Percentiles rank a stretch among this genome's conserved stretches.
These are phyloP conservation scores for Dryoscopus gambensis DNA, from an alignment of 2,113 vertebrate species.

Conservation along the genomic window DNA sequence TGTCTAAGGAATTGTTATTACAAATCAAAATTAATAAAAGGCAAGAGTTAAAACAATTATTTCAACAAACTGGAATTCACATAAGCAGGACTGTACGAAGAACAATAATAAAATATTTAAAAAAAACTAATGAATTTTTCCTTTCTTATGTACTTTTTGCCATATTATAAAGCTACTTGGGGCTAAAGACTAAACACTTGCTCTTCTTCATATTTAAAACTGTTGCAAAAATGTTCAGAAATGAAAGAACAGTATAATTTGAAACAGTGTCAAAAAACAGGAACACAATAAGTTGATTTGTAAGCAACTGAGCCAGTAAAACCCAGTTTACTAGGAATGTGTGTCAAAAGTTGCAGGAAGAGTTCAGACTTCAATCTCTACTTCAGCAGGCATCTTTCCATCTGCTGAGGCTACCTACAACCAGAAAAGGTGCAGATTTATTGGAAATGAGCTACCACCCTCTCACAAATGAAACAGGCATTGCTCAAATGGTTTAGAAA, in stretches of 20 bases:
- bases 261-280: neutral
- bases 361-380: neutral
- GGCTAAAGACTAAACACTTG: neutral
- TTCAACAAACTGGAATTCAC: neutral
- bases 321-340: neutral
- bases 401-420: neutral
- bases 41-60: neutral
- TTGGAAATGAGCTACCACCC: neutral
- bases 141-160: neutral
- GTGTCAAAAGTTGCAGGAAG: neutral
- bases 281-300: neutral
- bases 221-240: neutral
- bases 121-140: accelerated
- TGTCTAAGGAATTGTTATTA: neutral
- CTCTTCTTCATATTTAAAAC: neutral
- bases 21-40: neutral
- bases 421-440: neutral
- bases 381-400: neutral
- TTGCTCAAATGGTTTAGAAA: neutral
- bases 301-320: neutral
- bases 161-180: neutral
- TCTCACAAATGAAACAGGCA: neutral
- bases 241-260: neutral
- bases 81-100: neutral
- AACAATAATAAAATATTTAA: neutral